Conservation (phyloP, 2,888 invertebrate species). For the Epinotia ramella region DNA sequence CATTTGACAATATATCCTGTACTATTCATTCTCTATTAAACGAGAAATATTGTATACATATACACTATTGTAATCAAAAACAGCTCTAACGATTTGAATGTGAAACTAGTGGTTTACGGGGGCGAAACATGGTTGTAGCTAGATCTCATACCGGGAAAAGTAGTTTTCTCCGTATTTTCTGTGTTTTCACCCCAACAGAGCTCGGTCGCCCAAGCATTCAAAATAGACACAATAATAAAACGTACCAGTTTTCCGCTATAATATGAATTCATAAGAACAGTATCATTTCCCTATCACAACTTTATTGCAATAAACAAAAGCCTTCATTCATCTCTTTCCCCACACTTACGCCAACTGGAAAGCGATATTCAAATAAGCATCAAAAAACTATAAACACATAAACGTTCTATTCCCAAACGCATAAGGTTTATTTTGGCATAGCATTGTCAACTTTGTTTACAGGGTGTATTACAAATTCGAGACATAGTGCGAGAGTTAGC, state of each 20-base stretch:
- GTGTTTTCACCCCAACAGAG: too few species aligned
- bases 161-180: too few species aligned
- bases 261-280: not conserved
- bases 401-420: not conserved
- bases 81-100: too few species aligned
- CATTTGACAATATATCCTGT: too few species aligned
- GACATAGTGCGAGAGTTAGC: constrained; percentile 41
- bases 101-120: too few species aligned
- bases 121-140: too few species aligned
- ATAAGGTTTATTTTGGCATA: constrained; percentile 10
- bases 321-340: constrained; percentile 31
- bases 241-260: not conserved
- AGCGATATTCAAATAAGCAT: constrained; percentile 40
- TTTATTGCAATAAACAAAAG: constrained; percentile 15
- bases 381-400: not conserved
- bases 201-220: too few species aligned
- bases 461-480: constrained; percentile 42
- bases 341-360: constrained; percentile 23
- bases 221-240: too few species aligned
- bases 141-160: too few species aligned
- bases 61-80: too few species aligned
- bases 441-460: not conserved
- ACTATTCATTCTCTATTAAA: too few species aligned
- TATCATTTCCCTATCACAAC: not conserved
- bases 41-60: too few species aligned